These are phyloP conservation scores for Ploceus nigricollis DNA, from an alignment of 2,113 vertebrate species.

Conservation along the genomic window DNA sequence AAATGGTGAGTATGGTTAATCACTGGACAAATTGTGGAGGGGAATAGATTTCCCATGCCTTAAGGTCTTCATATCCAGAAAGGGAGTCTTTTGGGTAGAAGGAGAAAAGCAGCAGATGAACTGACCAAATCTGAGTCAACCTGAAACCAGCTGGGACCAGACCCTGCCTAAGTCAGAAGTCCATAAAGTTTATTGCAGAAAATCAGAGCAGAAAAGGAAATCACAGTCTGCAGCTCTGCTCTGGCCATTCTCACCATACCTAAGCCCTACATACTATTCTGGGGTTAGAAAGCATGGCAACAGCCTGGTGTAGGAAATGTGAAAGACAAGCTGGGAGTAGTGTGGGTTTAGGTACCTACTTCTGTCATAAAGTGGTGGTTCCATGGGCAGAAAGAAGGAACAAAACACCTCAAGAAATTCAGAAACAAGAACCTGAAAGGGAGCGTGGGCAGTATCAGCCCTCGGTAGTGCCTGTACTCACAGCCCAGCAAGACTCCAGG, in stretches of 20 bases:
- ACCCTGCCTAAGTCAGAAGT: neutral
- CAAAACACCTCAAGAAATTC: neutral
- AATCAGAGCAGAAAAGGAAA: neutral
- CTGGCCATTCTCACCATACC: neutral
- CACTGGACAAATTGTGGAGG: neutral
- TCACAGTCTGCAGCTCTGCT: neutral
- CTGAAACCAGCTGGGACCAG: neutral
- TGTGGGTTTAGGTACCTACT: neutral
- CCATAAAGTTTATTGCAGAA: neutral
- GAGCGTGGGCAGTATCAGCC: neutral
- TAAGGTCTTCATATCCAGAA: neutral
- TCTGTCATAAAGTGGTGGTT: neutral
- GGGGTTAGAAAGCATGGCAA: neutral
- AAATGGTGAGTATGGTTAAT: neutral
- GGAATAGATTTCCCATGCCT: neutral
- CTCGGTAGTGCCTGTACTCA: rapidly evolving
- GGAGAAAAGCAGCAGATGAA: neutral
- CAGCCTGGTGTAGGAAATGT: neutral
- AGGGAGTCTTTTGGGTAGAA: neutral
- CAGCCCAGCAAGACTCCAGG: neutral
- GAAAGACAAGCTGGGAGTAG: neutral
- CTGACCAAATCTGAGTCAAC: neutral
- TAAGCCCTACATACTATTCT: neutral
- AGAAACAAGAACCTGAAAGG: neutral
- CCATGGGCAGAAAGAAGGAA: neutral